Conservation (phyloP, 2,797 vertebrate species). For the Darevskia mixta region DNA sequence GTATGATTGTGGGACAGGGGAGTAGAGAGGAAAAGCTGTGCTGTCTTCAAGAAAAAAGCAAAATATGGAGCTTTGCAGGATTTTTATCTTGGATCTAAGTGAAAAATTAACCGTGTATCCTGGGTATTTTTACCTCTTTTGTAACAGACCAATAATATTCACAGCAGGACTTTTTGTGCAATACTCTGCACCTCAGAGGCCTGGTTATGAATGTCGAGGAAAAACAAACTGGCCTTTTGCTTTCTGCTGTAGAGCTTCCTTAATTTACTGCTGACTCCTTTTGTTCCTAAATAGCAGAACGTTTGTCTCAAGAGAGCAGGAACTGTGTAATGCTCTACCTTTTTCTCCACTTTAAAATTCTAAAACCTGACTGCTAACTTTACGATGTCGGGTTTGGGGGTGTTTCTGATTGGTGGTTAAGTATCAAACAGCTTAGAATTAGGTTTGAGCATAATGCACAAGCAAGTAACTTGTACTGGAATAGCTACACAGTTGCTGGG, state of each 20-base stretch:
- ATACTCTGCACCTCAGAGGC: not conserved
- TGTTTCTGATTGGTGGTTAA: not conserved
- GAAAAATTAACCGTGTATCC: conserved; percentile 45
- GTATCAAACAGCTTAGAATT: not conserved
- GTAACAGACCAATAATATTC: conserved; percentile 42
- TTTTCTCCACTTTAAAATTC: not conserved
- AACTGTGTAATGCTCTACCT: not conserved
- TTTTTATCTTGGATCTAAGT: conserved; percentile 21
- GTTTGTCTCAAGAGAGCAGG: conserved; percentile 7
- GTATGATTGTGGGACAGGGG: not conserved
- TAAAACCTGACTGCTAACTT: not conserved
- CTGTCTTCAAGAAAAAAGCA: conserved; percentile 38
- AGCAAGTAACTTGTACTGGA: not conserved
- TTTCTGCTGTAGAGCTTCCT: not conserved
- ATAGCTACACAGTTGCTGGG: not conserved
- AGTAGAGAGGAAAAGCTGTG: not conserved
- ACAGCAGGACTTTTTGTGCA: conserved; percentile 46
- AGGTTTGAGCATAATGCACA: not conserved
- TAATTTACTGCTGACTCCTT: not conserved
- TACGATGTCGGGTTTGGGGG: conserved; percentile 20
- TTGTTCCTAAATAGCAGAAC: conserved; percentile 7
- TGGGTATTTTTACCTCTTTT: conserved; percentile 58
- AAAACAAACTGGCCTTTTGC: conserved; percentile 10
- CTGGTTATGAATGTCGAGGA: not conserved
- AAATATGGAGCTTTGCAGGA: not conserved